Evolutionary conservation across 1,140 invertebrate genomes (phyloP).

Genomic region (Drosophila pseudoananassae): DNA sequence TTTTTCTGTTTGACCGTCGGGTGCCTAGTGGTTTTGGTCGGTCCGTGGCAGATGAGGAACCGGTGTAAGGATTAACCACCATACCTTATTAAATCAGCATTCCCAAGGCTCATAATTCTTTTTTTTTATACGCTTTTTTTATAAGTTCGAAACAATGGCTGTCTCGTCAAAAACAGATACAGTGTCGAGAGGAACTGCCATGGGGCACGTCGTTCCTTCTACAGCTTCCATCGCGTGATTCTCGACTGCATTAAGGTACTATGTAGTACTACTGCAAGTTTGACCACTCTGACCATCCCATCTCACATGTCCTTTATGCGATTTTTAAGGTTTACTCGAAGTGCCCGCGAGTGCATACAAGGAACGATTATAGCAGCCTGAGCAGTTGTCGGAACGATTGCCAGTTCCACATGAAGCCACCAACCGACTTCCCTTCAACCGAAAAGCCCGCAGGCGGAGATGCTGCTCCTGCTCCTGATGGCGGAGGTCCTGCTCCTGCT

Average conservation of each 20-base stretch:
- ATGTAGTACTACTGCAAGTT: not conserved
- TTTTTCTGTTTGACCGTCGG: not conserved
- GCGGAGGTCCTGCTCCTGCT: too few relatives aligned
- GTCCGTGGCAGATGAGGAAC: not conserved
- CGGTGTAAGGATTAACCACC: not conserved
- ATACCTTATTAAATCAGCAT: too few relatives aligned
- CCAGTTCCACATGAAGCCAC: constrained; percentile 17
- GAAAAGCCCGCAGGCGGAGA: too few relatives aligned
- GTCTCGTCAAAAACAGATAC: constrained; percentile 38
- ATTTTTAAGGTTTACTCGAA: constrained; percentile 7
- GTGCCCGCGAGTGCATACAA: constrained; percentile 4
- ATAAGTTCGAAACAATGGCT: constrained; percentile 15
- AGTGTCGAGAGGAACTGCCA: constrained; percentile 17
- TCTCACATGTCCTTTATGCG: not conserved
- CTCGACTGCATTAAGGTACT: constrained; percentile 40
- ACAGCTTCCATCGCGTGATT: constrained; percentile 45
- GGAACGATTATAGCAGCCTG: constrained; percentile 29
- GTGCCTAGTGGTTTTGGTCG: not conserved
- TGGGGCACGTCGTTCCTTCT: constrained; percentile 32
- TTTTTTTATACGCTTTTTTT: not conserved
- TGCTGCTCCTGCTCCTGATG: too few relatives aligned
- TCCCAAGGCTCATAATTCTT: not conserved
- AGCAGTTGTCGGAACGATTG: constrained; percentile 18
- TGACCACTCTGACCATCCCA: too few relatives aligned
- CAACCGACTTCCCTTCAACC: not conserved